Evolutionary conservation across 2,113 vertebrate genomes (phyloP).

Genomic region (Solea senegalensis): DNA sequence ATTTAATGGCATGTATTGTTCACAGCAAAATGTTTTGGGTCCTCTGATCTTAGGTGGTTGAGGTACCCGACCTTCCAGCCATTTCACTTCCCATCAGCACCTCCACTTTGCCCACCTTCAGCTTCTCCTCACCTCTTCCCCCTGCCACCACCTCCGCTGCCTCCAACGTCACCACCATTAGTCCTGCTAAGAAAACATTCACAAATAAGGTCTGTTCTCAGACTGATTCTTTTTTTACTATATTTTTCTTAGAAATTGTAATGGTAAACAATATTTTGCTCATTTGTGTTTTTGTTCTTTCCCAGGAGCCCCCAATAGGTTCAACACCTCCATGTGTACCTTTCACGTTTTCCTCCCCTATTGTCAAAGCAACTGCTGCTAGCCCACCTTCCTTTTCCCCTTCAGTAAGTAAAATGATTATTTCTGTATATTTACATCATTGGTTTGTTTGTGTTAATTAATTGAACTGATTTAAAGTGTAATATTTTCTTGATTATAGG

Average conservation of each 20-base stretch:
- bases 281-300: background rate
- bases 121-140: slow-evolving; percentile 80
- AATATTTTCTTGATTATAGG: slow-evolving; percentile 63
- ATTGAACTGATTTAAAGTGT: too few species aligned
- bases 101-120: slow-evolving; percentile 88
- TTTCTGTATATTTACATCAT: background rate
- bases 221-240: background rate
- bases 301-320: slow-evolving; percentile 62
- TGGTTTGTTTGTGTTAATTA: too few species aligned
- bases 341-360: slow-evolving; percentile 95
- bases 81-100: slow-evolving; percentile 89
- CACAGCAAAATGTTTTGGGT: too few species aligned
- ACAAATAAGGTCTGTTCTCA: slow-evolving; percentile 65
- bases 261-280: background rate
- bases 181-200: slow-evolving; percentile 49
- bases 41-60: slow-evolving; percentile 74
- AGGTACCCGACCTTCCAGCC: slow-evolving; percentile 84
- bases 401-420: slow-evolving; percentile 84
- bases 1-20: background rate
- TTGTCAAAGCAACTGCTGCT: slow-evolving; percentile 93
- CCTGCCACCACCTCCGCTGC: slow-evolving; percentile 64
- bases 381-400: slow-evolving; percentile 86
- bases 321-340: slow-evolving; percentile 79
- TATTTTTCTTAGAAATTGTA: background rate
- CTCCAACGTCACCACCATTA: slow-evolving; percentile 57